phyloP scores from a whole-genome alignment of 2,888 invertebrate species.

The Quadroppia sp. region DNA sequence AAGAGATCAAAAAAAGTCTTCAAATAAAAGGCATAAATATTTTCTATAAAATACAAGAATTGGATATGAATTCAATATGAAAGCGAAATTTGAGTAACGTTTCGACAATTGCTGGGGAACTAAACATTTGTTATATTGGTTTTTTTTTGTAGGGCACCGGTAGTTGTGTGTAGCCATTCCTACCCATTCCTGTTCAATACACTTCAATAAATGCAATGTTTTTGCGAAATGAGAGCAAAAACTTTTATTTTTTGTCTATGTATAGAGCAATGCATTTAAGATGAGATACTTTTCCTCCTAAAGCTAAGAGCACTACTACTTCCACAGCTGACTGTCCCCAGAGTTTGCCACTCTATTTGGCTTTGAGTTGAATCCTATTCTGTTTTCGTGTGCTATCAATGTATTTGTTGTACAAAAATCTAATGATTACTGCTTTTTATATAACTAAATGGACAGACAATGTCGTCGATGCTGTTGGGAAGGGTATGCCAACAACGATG shows the following conservation, averaged over 20 bases:
- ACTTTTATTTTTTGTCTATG: slow-evolving; percentile 16
- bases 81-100: not conserved
- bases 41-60: not conserved
- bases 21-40: not conserved
- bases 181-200: not conserved
- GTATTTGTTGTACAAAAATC: not conserved
- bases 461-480: not conserved
- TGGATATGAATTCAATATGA: not conserved
- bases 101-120: not conserved
- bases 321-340: not conserved
- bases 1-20: not conserved
- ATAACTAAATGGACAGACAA: not conserved
- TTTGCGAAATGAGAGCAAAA: not conserved
- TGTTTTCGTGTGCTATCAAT: not conserved
- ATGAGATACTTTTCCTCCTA: not conserved
- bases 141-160: not conserved
- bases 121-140: slow-evolving; percentile 20
- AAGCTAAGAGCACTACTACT: slow-evolving; percentile 15
- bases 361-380: no score
- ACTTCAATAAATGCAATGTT: not conserved
- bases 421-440: slow-evolving; percentile 5
- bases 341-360: not conserved
- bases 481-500: not conserved
- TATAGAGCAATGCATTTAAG: slow-evolving; percentile 13
- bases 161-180: slow-evolving; percentile 5